Base-by-base conservation (phyloP, 2,113 vertebrate species). In the Zapus hudsonius region DNA sequence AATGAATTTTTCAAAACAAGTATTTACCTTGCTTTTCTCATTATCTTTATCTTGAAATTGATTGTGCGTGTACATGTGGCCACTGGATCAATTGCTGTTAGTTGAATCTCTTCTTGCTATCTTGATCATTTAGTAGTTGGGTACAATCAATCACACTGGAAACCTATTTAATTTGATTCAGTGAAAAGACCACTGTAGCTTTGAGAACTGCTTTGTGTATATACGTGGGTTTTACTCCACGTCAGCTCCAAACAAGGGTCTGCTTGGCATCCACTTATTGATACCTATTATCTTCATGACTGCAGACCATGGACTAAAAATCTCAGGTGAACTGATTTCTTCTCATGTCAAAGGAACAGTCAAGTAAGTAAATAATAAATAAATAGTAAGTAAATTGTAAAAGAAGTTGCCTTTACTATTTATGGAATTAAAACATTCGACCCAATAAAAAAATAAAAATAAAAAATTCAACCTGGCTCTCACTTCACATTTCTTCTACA, bases 21-120 rank as follows among this genome's bases (percentile, higher is more conserved):
- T 47, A 13, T 86, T 89, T 93, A 25, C 57, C 52, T 91, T 67
- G 27, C 44, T 80, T 72, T 86, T 70, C 61, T 95, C 33, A 93
- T 94, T 91, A 69, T 89, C 61, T 84, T 90, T 70, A 86, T 47
- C 76, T 59, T 92, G 70, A 90, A 83, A 94, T 89, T 92, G 91
- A 88, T 92, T 93, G 47, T 52, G 17, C 69, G n/a, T 82, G 84
- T 92, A 44, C 44, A 80, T 25, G 33, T 86, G 66, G 25, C 27
- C 64, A 76, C 33, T 40, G 31, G 33, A 89, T 92, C 83, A 90
- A 93, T 95, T 81, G 72, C 57, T 92, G 94, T 92, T 57, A 57
- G 55, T 4, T n/a, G 6, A 76, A 83, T 93, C 57, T 84, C 25
- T 63, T 25, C 57, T 74, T 91, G 5, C 55, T 27, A 55, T 78